Evolutionary conservation across 2,797 vertebrate species (phyloP), one percentile per base, ranked within the genome.

Genomic region (Peromyscus eremicus): DNA sequence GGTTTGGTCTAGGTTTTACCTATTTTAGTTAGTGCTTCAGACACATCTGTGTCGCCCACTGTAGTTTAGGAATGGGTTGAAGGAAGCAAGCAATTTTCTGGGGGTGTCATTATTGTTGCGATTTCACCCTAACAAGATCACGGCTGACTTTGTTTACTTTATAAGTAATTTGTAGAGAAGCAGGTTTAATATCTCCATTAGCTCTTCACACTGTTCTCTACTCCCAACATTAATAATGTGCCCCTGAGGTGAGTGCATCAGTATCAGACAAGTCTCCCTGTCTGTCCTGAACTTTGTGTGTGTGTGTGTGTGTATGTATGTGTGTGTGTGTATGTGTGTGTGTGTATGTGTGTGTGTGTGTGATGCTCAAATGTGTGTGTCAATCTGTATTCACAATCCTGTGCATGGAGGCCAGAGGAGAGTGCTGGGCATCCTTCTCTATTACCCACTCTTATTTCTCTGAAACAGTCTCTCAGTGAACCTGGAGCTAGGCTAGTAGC

Each of bases 341-440:
- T 70, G 13, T 49, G 32, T 13, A 21, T 52, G 46, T 0, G 1
- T 34, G 27, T 4, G 29, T 21, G 21, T 46, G 40, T 27, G 16
- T 40, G 7, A 57, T 6, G 2, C 5, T 2, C 86, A 57, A 32
- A 57, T n/a, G 34, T 70, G 13, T 46, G 23, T 16, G 25, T 13
- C 13, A 5, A 19, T 87, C n/a, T 40, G 49, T 27, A 32, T 40
- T 14, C 27, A 23, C 52, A 57, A 4, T 11, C 0, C 5, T 62
- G 12, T 60, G n/a, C 57, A 32, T 40, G 9, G 34, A 75, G 34
- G 49, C 46, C 32, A 37, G 34, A 40, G 34, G 32, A 0, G 46
- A 70, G 23, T 13, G 0, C 5, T 25, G 0, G 21, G n/a, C 5
- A 19, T 2, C 23, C 34, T 25, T 23, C 11, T 52, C 21, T 52